Percentiles rank a stretch among this genome's conserved stretches.
Evolutionary conservation across 2,113 vertebrate genomes (phyloP).

Genomic region (Heptranchias perlo): DNA sequence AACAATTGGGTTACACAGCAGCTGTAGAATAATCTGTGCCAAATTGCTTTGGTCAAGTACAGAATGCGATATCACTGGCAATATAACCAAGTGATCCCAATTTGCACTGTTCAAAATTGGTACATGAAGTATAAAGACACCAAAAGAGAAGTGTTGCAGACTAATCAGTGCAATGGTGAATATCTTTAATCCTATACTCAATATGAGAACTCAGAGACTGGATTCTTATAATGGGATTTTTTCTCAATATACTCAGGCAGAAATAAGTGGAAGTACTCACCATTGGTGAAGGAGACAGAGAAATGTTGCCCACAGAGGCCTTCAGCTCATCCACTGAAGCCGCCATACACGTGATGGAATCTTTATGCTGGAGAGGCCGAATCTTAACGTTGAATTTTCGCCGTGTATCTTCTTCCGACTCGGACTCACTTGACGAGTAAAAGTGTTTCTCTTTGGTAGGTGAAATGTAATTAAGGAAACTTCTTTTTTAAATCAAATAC

Average conservation of each 20-base stretch:
- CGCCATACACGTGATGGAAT: slow-evolving; percentile 65
- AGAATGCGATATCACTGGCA: not conserved
- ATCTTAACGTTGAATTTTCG: slow-evolving; percentile 96
- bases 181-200: not conserved
- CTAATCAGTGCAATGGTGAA: too few relatives aligned
- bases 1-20: not conserved
- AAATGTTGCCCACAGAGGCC: slow-evolving; percentile 85
- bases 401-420: slow-evolving; percentile 87
- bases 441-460: slow-evolving; percentile 84
- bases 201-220: not conserved
- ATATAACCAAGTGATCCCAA: not conserved
- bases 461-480: slow-evolving; percentile 71
- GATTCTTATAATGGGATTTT: not conserved
- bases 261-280: slow-evolving; percentile 61
- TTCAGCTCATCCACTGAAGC: slow-evolving; percentile 87
- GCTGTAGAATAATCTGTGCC: not conserved
- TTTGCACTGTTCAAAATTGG: not conserved
- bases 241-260: not conserved
- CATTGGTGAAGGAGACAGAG: slow-evolving; percentile 87
- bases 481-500: not conserved
- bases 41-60: not conserved
- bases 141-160: not conserved
- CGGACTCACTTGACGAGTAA: slow-evolving; percentile 93
- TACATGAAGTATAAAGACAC: too few relatives aligned
- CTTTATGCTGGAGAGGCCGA: slow-evolving; percentile 80